Conservation (phyloP, 92 coral and sea anemone species). For the Montipora capitata region DNA sequence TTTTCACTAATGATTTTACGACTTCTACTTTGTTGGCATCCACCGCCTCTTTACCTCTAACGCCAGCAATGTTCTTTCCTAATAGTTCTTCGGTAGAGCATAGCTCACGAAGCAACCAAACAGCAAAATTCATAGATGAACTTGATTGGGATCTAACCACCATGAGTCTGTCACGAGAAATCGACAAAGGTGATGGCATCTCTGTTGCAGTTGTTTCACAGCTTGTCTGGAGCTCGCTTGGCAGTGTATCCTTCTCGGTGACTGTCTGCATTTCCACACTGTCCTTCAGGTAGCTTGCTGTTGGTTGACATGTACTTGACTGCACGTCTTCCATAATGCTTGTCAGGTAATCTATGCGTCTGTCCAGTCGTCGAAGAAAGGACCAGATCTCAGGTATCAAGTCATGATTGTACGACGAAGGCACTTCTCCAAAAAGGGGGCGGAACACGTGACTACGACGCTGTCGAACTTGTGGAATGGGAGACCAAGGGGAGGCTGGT, state of each 20-base stretch:
- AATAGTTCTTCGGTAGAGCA: not conserved
- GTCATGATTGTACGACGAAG: not conserved
- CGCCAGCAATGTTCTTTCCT: not conserved
- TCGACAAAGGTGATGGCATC: no score
- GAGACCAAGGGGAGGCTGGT: not conserved
- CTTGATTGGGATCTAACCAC: not conserved
- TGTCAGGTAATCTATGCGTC: not conserved
- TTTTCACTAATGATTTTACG: no score
- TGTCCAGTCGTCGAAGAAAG: slow-evolving; percentile 1
- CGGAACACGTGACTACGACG: not conserved
- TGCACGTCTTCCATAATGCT: not conserved
- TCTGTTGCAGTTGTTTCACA: not conserved
- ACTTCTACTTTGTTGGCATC: no score
- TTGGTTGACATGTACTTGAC: not conserved
- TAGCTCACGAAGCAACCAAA: not conserved
- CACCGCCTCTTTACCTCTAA: no score
- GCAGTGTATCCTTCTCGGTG: not conserved
- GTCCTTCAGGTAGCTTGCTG: not conserved
- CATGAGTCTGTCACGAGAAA: slow-evolving; percentile 7
- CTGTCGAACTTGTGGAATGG: not conserved
- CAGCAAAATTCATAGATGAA: slow-evolving; percentile 22
- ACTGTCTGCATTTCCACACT: not conserved
- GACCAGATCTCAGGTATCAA: not conserved
- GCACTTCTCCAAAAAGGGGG: not conserved
- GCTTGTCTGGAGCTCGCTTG: not conserved